Percentiles rank a stretch among this genome's conserved stretches.
Evolutionary conservation across 1,140 invertebrate genomes (phyloP).

Genomic region (Zaprionus camerounensis): DNA sequence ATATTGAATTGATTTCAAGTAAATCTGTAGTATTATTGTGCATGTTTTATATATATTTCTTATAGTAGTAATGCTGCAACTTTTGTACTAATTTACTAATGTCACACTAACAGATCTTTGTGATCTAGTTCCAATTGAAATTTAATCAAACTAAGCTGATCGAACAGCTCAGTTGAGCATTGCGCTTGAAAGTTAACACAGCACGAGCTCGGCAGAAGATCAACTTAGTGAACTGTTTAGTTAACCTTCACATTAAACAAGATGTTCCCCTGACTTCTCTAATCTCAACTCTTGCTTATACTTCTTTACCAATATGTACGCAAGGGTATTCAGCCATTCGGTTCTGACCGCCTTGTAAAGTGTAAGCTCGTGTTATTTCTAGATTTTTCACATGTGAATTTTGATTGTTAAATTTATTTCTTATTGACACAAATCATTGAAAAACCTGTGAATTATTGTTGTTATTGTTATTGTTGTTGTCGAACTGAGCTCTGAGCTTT

Average conservation of each 20-base stretch:
- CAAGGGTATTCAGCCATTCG: slow-evolving; percentile 5
- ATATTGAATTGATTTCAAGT: neutral
- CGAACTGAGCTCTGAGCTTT: neutral
- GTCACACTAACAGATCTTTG: no score
- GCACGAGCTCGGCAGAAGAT: no score
- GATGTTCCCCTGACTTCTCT: no score
- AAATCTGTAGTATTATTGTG: neutral
- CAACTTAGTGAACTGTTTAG: no score
- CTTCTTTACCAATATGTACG: neutral
- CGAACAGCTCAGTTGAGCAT: no score
- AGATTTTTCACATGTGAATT: slow-evolving; percentile 54
- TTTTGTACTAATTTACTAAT: no score
- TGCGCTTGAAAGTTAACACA: no score
- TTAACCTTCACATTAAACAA: no score
- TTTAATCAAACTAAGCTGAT: no score
- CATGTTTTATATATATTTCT: no score
- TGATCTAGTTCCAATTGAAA: no score
- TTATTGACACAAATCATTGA: slow-evolving; percentile 78
- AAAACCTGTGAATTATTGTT: slow-evolving; percentile 37
- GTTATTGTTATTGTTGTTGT: slow-evolving; percentile 33
- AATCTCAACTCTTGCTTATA: neutral
- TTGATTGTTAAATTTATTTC: slow-evolving; percentile 55
- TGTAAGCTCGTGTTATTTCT: slow-evolving; percentile 1
- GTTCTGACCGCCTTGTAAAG: neutral
- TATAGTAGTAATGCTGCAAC: no score